These are phyloP conservation scores for Formica exsecta DNA, from an alignment of 1,140 invertebrate species.

Conservation along the genomic window DNA sequence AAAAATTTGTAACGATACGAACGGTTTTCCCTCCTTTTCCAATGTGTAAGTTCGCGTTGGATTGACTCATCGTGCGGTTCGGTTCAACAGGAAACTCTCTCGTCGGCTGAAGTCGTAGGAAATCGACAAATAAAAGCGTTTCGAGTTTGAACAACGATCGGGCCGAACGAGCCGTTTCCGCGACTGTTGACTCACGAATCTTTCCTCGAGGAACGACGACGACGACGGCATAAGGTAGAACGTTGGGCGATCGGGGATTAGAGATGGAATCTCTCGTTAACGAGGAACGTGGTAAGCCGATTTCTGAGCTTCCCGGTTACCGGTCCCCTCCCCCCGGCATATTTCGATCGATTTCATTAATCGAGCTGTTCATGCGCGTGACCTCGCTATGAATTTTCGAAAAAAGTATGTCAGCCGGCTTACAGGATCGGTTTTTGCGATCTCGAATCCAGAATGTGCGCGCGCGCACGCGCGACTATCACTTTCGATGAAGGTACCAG, in stretches of 20 bases:
- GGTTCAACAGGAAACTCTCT: conserved; percentile 64
- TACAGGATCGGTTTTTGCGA: conserved; percentile 23
- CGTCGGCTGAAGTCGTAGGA: conserved; percentile 58
- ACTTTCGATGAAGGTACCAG: conserved; percentile 73
- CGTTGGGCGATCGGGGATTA: conserved; percentile 7
- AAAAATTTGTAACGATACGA: conserved; percentile 22
- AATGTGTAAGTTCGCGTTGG: conserved; percentile 19
- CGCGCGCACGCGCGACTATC: conserved; percentile 60
- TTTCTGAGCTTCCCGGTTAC: neutral
- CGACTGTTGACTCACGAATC: conserved; percentile 60
- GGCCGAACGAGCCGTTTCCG: conserved; percentile 33
- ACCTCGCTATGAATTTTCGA: conserved; percentile 41
- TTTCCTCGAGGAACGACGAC: conserved; percentile 9
- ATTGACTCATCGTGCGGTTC: conserved; percentile 53
- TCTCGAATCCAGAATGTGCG: conserved; percentile 56
- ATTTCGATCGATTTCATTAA: conserved; percentile 28
- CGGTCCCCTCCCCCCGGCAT: too few species aligned
- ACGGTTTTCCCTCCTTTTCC: neutral
- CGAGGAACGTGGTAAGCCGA: conserved; percentile 26
- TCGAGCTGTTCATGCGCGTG: neutral
- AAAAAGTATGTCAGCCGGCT: conserved; percentile 54
- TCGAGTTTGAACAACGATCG: conserved; percentile 60
- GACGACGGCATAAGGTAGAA: neutral
- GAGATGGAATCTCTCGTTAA: conserved; percentile 28
- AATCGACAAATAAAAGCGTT: conserved; percentile 62